A percentile compares a stretch with the other conserved stretches of the same genome.
These are phyloP conservation scores for Acropora yongei DNA, from an alignment of 64 coral and sea anemone species.

Conservation along the genomic window DNA sequence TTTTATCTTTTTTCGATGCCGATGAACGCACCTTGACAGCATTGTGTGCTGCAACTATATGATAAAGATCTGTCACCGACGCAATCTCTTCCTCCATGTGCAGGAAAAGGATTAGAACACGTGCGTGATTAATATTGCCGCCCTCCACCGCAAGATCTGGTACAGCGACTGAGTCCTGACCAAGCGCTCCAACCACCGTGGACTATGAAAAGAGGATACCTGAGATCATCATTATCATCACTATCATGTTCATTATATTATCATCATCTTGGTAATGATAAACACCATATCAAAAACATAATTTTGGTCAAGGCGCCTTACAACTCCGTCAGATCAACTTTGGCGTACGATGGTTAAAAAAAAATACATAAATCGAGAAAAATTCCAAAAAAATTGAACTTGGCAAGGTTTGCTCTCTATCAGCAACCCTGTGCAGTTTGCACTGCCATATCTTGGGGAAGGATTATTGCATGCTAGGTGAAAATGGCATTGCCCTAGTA, in stretches of 20 bases:
- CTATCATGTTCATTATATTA: too few species aligned
- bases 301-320: too few species aligned
- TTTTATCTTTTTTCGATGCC: too few species aligned
- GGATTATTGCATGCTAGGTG: slow-evolving; percentile 40
- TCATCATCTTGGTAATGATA: too few species aligned
- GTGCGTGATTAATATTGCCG: neutral
- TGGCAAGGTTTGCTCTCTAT: neutral
- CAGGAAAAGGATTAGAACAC: slow-evolving; percentile 50
- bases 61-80: neutral
- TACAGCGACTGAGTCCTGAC: slow-evolving; percentile 6
- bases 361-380: too few species aligned
- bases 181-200: slow-evolving; percentile 50
- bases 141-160: slow-evolving; percentile 2
- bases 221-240: too few species aligned
- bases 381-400: neutral
- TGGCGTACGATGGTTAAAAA: too few species aligned
- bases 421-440: slow-evolving; percentile 13
- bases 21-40: neutral
- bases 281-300: too few species aligned
- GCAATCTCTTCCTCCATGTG: slow-evolving; percentile 42
- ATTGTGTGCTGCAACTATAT: neutral
- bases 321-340: too few species aligned
- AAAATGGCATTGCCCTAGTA: neutral
- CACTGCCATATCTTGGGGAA: slow-evolving; percentile 23
- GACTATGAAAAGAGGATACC: neutral